These are phyloP conservation scores for Furnarius figulus DNA, from an alignment of 2,113 vertebrate species.

Conservation along the genomic window DNA sequence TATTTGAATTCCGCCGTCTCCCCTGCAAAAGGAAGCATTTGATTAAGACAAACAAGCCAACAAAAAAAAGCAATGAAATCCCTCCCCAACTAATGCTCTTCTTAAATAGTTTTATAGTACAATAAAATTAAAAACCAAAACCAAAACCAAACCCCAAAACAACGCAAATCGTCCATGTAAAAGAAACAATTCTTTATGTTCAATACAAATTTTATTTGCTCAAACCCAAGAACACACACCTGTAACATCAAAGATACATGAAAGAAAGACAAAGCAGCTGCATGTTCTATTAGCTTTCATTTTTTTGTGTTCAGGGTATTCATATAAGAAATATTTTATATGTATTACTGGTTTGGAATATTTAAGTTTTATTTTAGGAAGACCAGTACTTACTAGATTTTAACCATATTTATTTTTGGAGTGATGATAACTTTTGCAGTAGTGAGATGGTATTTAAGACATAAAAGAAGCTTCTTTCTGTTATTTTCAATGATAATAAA, in stretches of 20 bases:
- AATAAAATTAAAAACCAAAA: neutral
- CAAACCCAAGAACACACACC: neutral
- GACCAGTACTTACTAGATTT: neutral
- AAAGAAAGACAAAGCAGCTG: neutral
- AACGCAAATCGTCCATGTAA: neutral
- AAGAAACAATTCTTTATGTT: neutral
- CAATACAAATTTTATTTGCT: neutral
- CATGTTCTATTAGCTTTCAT: neutral
- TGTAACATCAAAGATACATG: neutral
- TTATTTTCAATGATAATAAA: neutral
- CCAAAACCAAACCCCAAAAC: too few species aligned
- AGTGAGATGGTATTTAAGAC: neutral
- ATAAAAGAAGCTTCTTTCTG: neutral
- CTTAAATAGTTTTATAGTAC: neutral
- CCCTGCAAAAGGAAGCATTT: neutral
- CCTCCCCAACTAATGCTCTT: neutral
- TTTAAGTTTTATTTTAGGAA: neutral
- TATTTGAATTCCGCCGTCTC: accelerated
- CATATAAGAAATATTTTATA: neutral
- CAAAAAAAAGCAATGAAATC: neutral
- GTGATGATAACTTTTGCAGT: neutral
- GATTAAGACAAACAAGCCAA: neutral
- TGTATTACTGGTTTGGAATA: neutral
- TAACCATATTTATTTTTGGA: neutral
- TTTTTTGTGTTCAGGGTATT: neutral